Evolutionary conservation across 1,140 invertebrate species (phyloP).

Genomic region (Papilio glaucus): DNA sequence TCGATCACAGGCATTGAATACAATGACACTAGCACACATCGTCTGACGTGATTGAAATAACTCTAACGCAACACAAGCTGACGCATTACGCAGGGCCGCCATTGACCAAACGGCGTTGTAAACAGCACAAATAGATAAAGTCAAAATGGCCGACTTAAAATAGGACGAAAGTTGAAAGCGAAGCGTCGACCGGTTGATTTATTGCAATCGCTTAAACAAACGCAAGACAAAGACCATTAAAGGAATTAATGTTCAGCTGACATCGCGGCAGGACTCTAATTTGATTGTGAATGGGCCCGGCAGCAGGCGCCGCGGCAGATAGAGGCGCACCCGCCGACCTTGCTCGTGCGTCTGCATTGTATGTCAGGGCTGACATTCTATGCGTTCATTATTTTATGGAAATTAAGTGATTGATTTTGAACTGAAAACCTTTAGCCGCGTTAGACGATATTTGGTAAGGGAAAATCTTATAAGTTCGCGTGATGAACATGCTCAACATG

Average conservation of each 20-base stretch:
- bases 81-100: constrained; percentile 58
- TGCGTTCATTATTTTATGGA: neutral
- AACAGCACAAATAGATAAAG: constrained; percentile 10
- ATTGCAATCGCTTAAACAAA: constrained; percentile 59
- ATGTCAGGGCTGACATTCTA: constrained; percentile 43
- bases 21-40: constrained; percentile 33
- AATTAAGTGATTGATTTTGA: neutral
- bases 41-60: constrained; percentile 53
- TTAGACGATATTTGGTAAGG: too few relatives aligned
- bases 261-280: constrained; percentile 53
- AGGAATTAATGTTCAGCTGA: constrained; percentile 53
- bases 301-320: constrained; percentile 63
- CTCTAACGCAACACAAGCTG: constrained; percentile 45
- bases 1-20: constrained; percentile 35
- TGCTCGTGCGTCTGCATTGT: constrained; percentile 65
- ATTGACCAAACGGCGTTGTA: constrained; percentile 54
- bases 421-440: neutral
- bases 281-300: constrained; percentile 50
- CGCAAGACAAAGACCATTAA: constrained; percentile 48
- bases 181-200: constrained; percentile 61
- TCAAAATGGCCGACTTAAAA: constrained; percentile 57
- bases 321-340: constrained; percentile 75
- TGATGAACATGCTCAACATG: too few relatives aligned
- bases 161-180: constrained; percentile 65
- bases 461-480: too few relatives aligned